Conservation (phyloP, 2,888 invertebrate genomes). For the Hetaerina titia region DNA sequence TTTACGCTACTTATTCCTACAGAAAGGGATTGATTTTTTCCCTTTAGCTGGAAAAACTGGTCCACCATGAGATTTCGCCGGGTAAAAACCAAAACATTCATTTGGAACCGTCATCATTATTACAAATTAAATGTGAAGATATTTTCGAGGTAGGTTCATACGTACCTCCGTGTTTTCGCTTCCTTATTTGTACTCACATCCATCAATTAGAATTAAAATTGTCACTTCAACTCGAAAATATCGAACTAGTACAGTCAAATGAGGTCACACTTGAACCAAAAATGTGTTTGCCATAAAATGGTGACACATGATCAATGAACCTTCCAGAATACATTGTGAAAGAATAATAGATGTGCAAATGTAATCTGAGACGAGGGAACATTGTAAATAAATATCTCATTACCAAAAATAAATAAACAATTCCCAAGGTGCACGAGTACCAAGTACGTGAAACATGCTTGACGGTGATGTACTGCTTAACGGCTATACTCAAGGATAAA, state of each 20-base stretch:
- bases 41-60: not conserved
- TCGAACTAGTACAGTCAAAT: not conserved
- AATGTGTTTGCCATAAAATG: not conserved
- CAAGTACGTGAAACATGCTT: not conserved
- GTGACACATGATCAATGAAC: not conserved
- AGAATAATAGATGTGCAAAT: not conserved
- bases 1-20: not conserved
- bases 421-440: not conserved
- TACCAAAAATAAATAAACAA: not conserved
- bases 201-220: not conserved
- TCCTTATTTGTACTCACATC: not conserved
- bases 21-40: not conserved
- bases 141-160: not conserved
- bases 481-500: slow-evolving; percentile 1
- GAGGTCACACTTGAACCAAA: not conserved
- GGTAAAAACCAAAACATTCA: not conserved
- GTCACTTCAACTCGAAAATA: not conserved
- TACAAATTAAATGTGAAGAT: not conserved
- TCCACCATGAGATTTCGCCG: not conserved
- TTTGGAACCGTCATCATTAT: not conserved
- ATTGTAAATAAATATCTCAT: not conserved
- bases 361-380: not conserved
- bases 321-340: not conserved
- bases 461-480: not conserved
- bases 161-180: not conserved